Evolutionary conservation across 2,888 invertebrate genomes (phyloP), one percentile per base, ranked within the genome.

Genomic region (Piscicola geometra): DNA sequence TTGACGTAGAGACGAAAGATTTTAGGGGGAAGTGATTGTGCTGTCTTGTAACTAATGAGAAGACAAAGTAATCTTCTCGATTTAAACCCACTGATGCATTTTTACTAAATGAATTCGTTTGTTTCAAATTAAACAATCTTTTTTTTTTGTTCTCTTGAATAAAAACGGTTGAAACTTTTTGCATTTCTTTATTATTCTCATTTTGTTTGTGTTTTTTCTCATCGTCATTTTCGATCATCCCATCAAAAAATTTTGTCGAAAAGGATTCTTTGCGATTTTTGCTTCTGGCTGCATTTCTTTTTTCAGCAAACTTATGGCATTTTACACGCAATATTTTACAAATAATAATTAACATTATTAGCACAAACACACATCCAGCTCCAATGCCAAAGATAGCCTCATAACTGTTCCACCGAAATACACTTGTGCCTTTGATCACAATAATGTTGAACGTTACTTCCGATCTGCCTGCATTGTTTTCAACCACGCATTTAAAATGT

Each of bases 381-480:
- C 9, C 25, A 5, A 56, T 21, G 12, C 60, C 60, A 21, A 56
- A 56, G 3, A 56, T 56, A 25, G 60, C 60, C n/a, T 56, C 60
- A 5, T 9, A 21, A 56, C 60, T 56, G n/a, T 56, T 56, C 21
- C 25, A 25, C 9, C 9, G 60, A 56, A 5, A 15, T 18, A 15
- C 5, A 18, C 3, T 25, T 3, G 12, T 67, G 3, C 15, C 5
- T 67, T 67, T 35, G 32, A 64, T 36, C 56, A 73, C 28, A 25
- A 73, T 60, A 52, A 79, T 56, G 73, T 78, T 79, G 71, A 78
- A 79, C 3, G 77, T 79, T 32, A 78, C 76, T 67, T 79, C 79
- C 3, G 79, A 76, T n/a, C 76, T 60, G 28, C 79, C 79, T 18
- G 79, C 79, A 12, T 75, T 25, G 75, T 79, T 79, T 32, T 75